Conservation (phyloP, 64 coral and sea anemone species). For the Dendronephthya gigantea region DNA sequence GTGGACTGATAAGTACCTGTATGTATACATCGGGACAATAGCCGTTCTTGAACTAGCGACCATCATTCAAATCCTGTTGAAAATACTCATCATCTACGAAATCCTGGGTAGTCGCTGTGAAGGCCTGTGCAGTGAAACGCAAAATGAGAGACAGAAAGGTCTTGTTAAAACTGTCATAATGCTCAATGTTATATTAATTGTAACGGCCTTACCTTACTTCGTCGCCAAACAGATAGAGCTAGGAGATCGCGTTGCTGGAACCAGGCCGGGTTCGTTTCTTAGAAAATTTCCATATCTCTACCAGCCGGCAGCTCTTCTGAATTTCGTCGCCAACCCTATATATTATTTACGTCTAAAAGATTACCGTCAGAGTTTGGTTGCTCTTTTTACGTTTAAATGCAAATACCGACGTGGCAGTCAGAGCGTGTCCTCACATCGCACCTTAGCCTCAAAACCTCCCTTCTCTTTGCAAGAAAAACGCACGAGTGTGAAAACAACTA, state of each 20-base stretch:
- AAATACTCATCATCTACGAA: neutral
- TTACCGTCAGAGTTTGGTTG: neutral
- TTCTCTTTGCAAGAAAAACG: no score
- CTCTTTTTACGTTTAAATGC: neutral
- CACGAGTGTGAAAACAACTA: no score
- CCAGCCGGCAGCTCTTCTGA: neutral
- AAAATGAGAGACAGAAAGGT: neutral
- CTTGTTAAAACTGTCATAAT: neutral
- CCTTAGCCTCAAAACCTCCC: no score
- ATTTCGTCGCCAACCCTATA: neutral
- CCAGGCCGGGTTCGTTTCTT: neutral
- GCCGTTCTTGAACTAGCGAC: neutral
- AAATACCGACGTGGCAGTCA: no score
- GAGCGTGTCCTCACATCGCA: no score
- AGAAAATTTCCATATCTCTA: neutral
- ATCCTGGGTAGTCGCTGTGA: neutral
- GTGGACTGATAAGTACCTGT: neutral
- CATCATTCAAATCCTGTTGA: neutral
- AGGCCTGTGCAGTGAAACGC: neutral
- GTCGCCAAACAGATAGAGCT: neutral
- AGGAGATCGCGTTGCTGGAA: neutral
- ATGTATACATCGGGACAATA: neutral
- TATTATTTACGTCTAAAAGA: neutral
- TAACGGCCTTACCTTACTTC: neutral
- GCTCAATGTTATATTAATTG: neutral